Conservation (phyloP, 2,113 vertebrate species). For the Sylvietta virens region DNA sequence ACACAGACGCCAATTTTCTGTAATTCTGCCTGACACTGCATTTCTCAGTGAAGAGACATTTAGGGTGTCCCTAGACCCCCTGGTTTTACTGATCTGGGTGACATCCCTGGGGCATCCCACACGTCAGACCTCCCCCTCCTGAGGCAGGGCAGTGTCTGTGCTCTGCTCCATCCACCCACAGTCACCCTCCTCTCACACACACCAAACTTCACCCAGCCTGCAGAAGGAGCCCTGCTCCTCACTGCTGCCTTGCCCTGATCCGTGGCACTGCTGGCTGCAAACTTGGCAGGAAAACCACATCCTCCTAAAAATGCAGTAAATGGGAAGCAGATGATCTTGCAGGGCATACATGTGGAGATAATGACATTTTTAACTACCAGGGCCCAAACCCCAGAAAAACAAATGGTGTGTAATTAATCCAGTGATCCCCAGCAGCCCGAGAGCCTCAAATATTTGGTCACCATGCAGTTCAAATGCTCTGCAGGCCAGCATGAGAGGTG, state of each 20-base stretch:
- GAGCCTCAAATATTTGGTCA: not conserved
- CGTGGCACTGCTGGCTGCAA: not conserved
- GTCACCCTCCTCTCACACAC: not conserved
- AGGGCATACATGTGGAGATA: not conserved
- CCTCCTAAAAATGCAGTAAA: not conserved
- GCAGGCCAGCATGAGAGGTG: not conserved
- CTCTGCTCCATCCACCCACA: not conserved
- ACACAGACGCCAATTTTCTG: not conserved
- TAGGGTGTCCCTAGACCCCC: not conserved
- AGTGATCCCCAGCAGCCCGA: not conserved
- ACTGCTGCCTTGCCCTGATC: not conserved
- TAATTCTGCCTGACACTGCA: not conserved
- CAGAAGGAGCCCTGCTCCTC: not conserved
- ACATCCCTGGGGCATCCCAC: not conserved
- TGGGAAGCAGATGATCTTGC: not conserved
- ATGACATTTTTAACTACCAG: not conserved
- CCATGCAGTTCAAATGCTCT: not conserved
- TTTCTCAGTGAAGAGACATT: not conserved
- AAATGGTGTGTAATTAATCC: not conserved
- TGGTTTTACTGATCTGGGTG: not conserved
- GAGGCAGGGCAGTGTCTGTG: not conserved
- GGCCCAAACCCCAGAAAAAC: not conserved
- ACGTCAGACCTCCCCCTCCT: not conserved
- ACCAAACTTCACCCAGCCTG: not conserved
- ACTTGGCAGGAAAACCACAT: not conserved